These are phyloP conservation scores for Rhynchophorus ferrugineus DNA, from an alignment of 1,140 invertebrate genomes.

Conservation along the genomic window DNA sequence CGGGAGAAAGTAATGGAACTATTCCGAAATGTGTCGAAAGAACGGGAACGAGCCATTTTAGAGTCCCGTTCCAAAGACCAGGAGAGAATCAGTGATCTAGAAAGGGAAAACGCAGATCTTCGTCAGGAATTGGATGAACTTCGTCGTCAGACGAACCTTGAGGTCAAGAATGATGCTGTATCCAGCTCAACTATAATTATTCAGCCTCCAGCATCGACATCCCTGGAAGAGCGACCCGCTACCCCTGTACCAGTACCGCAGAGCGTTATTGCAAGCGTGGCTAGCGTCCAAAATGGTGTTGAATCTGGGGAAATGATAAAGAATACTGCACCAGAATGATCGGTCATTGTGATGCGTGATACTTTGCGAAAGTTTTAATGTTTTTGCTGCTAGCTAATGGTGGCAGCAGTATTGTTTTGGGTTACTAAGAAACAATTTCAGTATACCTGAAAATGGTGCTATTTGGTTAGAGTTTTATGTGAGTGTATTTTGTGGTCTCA, in stretches of 20 bases:
- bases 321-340: constrained; percentile 33
- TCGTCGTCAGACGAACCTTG: neutral
- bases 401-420: no score
- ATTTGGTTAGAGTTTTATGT: neutral
- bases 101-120: constrained; percentile 22
- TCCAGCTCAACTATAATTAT: constrained; percentile 31
- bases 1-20: constrained; percentile 28
- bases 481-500: neutral
- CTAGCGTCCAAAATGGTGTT: constrained; percentile 14
- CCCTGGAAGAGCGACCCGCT: neutral
- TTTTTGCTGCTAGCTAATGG: no score
- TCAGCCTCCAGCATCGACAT: constrained; percentile 2
- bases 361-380: no score
- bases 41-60: constrained; percentile 27
- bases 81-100: constrained; percentile 28
- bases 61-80: constrained; percentile 31
- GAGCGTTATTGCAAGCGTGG: constrained; percentile 30
- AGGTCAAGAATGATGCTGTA: constrained; percentile 22
- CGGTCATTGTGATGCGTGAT: constrained; percentile 29
- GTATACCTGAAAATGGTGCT: neutral
- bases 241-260: constrained; percentile 17
- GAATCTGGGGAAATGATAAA: constrained; percentile 26
- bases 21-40: constrained; percentile 28
- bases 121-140: constrained; percentile 13
- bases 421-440: neutral